Conservation (phyloP, 2,888 invertebrate species). For the Sympetrum striolatum region DNA sequence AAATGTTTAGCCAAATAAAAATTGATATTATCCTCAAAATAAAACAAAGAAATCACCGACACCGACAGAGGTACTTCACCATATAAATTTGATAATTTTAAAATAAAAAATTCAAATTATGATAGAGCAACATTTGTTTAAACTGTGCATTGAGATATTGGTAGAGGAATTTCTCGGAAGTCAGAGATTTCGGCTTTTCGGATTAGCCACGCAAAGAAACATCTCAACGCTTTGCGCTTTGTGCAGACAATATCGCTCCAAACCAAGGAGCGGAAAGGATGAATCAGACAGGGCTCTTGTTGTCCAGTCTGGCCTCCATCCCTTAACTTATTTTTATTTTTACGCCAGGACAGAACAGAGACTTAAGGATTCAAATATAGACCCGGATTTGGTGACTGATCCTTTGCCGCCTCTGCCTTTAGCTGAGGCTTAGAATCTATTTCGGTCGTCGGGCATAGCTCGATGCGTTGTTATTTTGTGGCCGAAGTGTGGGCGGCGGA, state of each 20-base stretch:
- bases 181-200: no score
- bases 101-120: no score
- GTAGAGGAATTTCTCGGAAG: no score
- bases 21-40: no score
- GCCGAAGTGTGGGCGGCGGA: not conserved
- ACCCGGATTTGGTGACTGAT: constrained; percentile 42
- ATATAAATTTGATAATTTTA: no score
- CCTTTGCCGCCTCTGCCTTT: constrained; percentile 12
- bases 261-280: not conserved
- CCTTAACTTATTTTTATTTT: constrained; percentile 22
- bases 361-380: constrained; percentile 39
- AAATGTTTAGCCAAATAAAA: no score
- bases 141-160: no score
- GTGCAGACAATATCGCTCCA: not conserved
- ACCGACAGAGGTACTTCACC: no score
- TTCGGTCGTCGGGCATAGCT: constrained; percentile 18
- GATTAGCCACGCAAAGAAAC: no score
- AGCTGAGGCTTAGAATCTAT: constrained; percentile 32
- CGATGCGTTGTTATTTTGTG: not conserved
- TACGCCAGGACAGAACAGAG: constrained; percentile 16
- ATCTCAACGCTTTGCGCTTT: not conserved
- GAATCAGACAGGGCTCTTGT: constrained; percentile 1
- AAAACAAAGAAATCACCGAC: no score
- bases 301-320: constrained; percentile 37
- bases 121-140: no score